Percentiles rank a stretch among this genome's conserved stretches.
Conservation (phyloP, 2,888 invertebrate genomes). For the Dynastes hyllus region DNA sequence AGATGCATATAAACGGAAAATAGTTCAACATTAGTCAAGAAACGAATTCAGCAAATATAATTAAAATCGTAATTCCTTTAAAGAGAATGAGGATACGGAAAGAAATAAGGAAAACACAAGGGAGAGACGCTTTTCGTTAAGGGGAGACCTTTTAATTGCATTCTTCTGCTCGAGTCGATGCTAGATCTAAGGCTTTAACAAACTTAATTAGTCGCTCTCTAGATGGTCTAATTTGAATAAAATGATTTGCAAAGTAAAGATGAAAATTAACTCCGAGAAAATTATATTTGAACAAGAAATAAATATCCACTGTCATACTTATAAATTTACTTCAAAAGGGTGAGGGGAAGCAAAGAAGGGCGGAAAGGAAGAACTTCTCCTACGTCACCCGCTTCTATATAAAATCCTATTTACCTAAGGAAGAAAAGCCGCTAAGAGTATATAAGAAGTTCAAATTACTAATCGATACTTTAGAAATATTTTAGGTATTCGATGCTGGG, state of each 20-base stretch:
- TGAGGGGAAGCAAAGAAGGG: background rate
- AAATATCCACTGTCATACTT: slow-evolving; percentile 6
- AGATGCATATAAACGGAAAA: background rate
- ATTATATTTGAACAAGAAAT: slow-evolving; percentile 34
- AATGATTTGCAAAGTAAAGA: slow-evolving; percentile 39
- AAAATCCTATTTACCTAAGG: slow-evolving; percentile 5
- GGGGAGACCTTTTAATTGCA: slow-evolving; percentile 11
- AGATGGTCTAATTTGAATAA: slow-evolving; percentile 42
- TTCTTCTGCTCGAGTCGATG: slow-evolving; percentile 20
- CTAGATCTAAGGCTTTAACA: slow-evolving; percentile 31
- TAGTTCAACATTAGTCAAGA: background rate
- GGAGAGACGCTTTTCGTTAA: background rate
- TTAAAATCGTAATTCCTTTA: slow-evolving; percentile 1
- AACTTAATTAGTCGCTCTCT: slow-evolving; percentile 32
- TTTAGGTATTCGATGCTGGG: slow-evolving; percentile 5
- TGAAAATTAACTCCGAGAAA: slow-evolving; percentile 27
- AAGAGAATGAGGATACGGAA: background rate
- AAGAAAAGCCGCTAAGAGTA: slow-evolving; percentile 20
- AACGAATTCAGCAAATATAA: background rate
- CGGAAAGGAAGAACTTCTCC: slow-evolving; percentile 1
- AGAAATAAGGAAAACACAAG: background rate
- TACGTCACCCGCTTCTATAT: background rate
- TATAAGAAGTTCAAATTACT: slow-evolving; percentile 30
- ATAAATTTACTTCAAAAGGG: slow-evolving; percentile 9
- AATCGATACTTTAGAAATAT: slow-evolving; percentile 25